Evolutionary conservation across 2,113 vertebrate genomes (phyloP), one percentile per base, ranked within the genome.

Genomic region (Micronycteris hirsuta): DNA sequence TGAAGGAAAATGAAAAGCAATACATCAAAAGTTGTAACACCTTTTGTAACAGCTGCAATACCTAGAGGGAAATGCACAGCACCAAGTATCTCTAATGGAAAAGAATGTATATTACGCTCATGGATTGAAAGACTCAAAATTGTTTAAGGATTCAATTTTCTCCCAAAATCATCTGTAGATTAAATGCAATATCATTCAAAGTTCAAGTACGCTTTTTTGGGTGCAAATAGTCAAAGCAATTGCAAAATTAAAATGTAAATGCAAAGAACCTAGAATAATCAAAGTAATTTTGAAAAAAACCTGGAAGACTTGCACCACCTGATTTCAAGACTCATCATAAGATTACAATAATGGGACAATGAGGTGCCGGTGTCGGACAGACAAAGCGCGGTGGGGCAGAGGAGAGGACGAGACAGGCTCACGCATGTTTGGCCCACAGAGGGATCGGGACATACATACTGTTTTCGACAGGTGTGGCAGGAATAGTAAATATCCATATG

Each of bases 231-330:
- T 49, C 31, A 65, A 84, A 76, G 77, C 63, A 65, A 84, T n/a
- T 88, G 19, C 54, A 85, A 89, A 96, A 89, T 61, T 84, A 85
- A 93, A 93, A 96, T 81, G 52, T 61, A 84, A 85, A 68, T 93
- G 38, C 74, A 58, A 85, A 96, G 49, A 93, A 93, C 19, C 68
- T 49, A 52, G 22, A 63, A 33, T 0, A 41, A 36, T 65, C 96
- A 67, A 89, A 88, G 71, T 26, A 83, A 76, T 52, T 93, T 71
- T 87, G 68, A 58, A 78, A 71, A 63, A 63, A 61, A 86, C 65
- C 1, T 33, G 38, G 70, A 86, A 81, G 49, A 54, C 14, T 24
- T 61, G 26, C 12, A 52, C 38, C 10, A 2, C 36, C 56, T 70
- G 63, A 70, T 61, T 91, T 71, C 61, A 82, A 83, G 61, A 67